Evolutionary conservation across 2,888 invertebrate genomes (phyloP).

Genomic region (Dione vanillae): DNA sequence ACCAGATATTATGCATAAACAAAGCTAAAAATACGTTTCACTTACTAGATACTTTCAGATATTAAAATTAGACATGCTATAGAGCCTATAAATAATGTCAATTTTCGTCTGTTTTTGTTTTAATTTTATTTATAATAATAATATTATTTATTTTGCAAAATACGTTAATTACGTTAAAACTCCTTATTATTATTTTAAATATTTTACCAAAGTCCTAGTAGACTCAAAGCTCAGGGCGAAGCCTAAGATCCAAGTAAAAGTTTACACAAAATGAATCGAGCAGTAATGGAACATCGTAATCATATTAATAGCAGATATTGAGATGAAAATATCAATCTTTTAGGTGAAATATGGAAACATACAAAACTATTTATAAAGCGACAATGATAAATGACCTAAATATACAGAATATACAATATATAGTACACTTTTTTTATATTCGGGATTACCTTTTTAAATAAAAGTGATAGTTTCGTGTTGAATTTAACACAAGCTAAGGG

Average conservation of each 20-base stretch:
- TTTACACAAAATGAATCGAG: constrained; percentile 7
- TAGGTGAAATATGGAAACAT: not conserved
- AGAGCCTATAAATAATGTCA: too few relatives aligned
- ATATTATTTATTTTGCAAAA: not conserved
- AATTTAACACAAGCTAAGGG: too few relatives aligned
- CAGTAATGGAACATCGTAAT: constrained; percentile 20
- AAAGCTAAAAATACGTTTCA: too few relatives aligned
- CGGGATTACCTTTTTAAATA: not conserved
- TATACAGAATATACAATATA: not conserved
- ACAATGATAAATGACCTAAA: not conserved
- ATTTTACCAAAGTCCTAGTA: constrained; percentile 4
- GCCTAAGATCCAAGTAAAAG: constrained; percentile 8
- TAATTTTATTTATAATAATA: too few relatives aligned
- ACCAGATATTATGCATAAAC: too few relatives aligned
- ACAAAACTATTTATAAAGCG: constrained; percentile 8
- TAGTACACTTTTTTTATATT: not conserved
- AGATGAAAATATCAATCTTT: constrained; percentile 11
- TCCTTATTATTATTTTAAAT: constrained; percentile 16
- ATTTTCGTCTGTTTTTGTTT: too few relatives aligned
- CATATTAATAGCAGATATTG: constrained; percentile 19
- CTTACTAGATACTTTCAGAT: too few relatives aligned
- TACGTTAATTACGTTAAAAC: too few relatives aligned
- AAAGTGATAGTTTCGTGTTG: too few relatives aligned
- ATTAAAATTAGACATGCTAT: too few relatives aligned
- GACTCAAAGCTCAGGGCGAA: constrained; percentile 4